Evolutionary conservation across 2,113 vertebrate genomes (phyloP).

Genomic region (Erythrocercus mccallii): DNA sequence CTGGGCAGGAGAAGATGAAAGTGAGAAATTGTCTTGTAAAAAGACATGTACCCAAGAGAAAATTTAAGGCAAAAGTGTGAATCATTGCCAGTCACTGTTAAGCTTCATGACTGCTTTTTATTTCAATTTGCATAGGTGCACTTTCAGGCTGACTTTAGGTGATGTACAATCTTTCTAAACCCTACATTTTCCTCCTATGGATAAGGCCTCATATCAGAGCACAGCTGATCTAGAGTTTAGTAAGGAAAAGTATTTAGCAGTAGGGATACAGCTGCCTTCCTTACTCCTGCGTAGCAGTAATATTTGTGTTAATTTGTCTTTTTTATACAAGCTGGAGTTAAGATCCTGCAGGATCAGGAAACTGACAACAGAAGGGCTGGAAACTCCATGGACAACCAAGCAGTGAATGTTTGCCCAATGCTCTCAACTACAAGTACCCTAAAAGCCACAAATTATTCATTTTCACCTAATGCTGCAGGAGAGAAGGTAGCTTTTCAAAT

Average conservation of each 20-base stretch:
- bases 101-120: not conserved
- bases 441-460: not conserved
- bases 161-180: not conserved
- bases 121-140: not conserved
- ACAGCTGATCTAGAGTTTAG: not conserved
- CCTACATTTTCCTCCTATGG: not conserved
- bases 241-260: not conserved
- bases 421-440: not conserved
- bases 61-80: not conserved
- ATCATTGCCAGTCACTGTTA: not conserved
- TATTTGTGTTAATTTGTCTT: not conserved
- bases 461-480: not conserved
- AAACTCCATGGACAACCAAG: not conserved
- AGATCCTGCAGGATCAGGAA: not conserved
- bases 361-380: not conserved
- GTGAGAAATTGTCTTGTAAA: not conserved
- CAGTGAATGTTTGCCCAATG: not conserved
- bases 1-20: not conserved
- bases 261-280: not conserved
- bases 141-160: not conserved
- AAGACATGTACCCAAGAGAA: not conserved
- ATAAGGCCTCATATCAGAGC: not conserved
- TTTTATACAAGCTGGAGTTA: not conserved
- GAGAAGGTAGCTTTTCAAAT: not conserved
- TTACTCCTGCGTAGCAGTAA: not conserved